These are phyloP conservation scores for Ommatoiulus sabulosus DNA, from an alignment of 2,888 invertebrate genomes.

Conservation along the genomic window DNA sequence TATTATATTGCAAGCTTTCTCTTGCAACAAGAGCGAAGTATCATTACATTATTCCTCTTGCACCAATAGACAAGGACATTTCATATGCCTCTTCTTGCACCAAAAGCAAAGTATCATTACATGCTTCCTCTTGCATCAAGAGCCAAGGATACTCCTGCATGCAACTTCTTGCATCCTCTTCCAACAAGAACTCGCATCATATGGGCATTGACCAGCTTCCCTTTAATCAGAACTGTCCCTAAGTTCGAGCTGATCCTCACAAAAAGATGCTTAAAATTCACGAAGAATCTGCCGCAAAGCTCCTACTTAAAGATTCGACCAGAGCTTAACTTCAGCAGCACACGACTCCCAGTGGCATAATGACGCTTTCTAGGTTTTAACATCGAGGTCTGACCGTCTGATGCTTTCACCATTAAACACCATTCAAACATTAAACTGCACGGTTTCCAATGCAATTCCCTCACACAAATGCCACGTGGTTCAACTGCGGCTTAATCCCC, in stretches of 20 bases:
- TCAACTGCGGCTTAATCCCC: background rate
- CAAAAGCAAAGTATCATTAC: too few relatives aligned
- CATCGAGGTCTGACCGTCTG: background rate
- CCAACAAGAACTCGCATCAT: too few relatives aligned
- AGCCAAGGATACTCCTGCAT: too few relatives aligned
- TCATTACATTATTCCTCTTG: too few relatives aligned
- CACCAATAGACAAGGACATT: too few relatives aligned
- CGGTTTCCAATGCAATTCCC: background rate
- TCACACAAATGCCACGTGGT: background rate
- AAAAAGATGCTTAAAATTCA: background rate
- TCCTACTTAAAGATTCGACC: conserved; percentile 3
- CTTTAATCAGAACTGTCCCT: background rate
- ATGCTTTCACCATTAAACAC: background rate
- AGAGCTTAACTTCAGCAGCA: background rate
- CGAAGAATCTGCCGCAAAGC: background rate
- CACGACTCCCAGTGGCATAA: background rate
- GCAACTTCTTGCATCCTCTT: too few relatives aligned
- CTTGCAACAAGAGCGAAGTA: too few relatives aligned
- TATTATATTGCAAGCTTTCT: too few relatives aligned
- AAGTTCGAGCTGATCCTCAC: background rate
- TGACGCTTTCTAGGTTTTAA: background rate
- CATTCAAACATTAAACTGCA: too few relatives aligned
- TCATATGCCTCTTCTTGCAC: too few relatives aligned
- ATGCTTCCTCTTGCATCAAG: too few relatives aligned
- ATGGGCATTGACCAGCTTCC: too few relatives aligned